Base-by-base conservation (phyloP, 1,140 invertebrate species). In the Drosophila willistoni region DNA sequence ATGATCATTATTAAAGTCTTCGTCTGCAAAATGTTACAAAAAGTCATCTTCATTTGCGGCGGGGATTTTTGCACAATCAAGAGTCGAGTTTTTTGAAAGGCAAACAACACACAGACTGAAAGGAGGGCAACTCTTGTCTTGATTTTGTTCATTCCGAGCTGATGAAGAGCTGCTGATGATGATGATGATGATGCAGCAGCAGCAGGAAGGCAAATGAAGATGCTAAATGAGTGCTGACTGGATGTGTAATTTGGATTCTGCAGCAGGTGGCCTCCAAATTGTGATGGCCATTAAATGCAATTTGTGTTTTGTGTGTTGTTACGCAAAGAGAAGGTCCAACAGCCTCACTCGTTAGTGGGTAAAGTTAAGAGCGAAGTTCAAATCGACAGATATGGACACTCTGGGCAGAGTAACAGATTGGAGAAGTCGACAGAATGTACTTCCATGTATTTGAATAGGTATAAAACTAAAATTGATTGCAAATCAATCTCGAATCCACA, bases 111-210 rank as follows among this genome's bases (percentile, higher is more conserved):
- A 71, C 41, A 47, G 57, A 87, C 69, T 64, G 82, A 87, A 87
- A 83, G 82, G 82, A 86, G 82, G 82, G 73, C 82, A 86, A 66
- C 80, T 79, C 41, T 57, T n/a, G 36, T 81, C 78, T 73, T 72
- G 78, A 54, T 81, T 77, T 77, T 71, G 60, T 70, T 72, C 60
- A 68, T 5, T 51, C 22, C 44, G 7, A 51, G 42, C 42, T 17
- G 42, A 44, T 7, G 41, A 44, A 14, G 41, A n/a, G 42, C 0
- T 9, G 44, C 19, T 10, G 44, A 47, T 47, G 14, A 47, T 17
- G 44, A 47, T 19, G 14, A 1, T 1, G 1, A 22, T n/a, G n/a
- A n/a, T n/a, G 19, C 19, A 22, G 19, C 42, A 44, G 42, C 42
- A 51, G 44, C 44, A 47, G 44, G 44, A 47, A 47, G 44, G 44